Evolutionary conservation across 1,140 invertebrate genomes (phyloP), one percentile per base, ranked within the genome.

Genomic region (Nomia melanderi): DNA sequence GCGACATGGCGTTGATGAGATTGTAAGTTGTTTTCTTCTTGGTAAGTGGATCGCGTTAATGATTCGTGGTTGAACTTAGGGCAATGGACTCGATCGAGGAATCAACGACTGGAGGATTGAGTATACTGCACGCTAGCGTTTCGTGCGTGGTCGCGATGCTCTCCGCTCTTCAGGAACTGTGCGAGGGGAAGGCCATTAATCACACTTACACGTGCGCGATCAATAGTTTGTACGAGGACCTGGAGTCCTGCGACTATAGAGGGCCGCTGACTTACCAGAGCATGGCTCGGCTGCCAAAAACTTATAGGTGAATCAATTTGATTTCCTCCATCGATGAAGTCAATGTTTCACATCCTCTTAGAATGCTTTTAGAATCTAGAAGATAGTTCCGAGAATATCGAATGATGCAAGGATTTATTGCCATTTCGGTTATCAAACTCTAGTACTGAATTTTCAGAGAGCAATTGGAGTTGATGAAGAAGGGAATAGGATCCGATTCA

Each of bases 1-100:
- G 95, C 88, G 96, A 98, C 89, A 96, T 98, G 95, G 96, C 97
- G 9, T 94, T 98, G 5, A 95, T 98, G 85, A 95, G 97, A 92
- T 92, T 98, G 97, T 98, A 92, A 95, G 94, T 60, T 20, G 31
- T 20, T 17, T 17, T 39, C 11, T 27, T 1, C 23, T 27, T 12
- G 8, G 20, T 25, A 54, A 54, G 11, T 12, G 25, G 53, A 54
- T 27, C 27, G 8, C 11, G 12, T 2, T 11, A 11, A 23, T 69
- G 44, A 76, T 31, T 36, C 17, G 47, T 27, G 25, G 59, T 74
- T 62, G 41, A 5, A 88, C 93, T 31, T 88, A 98, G 97, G 75
- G 95, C 97, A 77, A 97, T 98, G 94, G 97, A 98, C 89, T 97
- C 97, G 4, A 96, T 98, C 82, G 96, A 98, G 92, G 97, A 99